Base-by-base conservation (phyloP, 2,797 vertebrate species). In the Acropternis orthonyx region DNA sequence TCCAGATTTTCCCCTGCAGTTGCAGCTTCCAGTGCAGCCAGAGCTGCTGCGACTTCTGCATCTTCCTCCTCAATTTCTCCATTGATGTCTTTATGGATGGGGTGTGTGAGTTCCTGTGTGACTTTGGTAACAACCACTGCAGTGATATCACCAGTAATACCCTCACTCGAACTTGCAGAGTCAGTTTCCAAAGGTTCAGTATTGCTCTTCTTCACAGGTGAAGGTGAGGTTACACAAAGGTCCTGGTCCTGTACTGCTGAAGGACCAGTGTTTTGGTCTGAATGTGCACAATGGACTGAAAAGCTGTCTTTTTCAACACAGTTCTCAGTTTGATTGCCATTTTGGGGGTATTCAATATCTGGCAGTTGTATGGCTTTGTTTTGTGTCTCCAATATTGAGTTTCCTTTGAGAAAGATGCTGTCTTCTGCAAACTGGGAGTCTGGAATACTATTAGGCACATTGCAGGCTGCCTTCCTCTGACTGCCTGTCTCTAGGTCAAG, bases 21-120 rank as follows among this genome's bases (percentile, higher is more conserved):
- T 49, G 99, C 99, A 16, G 99, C 99, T 91, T 99, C 99, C 61
- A 99, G 82, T 6, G 99, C 99, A 2, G 99, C 99, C 1, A 99
- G 98, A 30, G 99, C 99, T 96, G 99, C 99, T 0, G 98, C 99
- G 82, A 99, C 98, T 84, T 99, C 99, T 0, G 97, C 98, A 16
- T 99, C 99, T 81, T 96, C 95, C 52, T 96, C 96, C 43, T 97
- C 97, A 7, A 0, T 81, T 75, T 85, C 91, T 92, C 80, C 75
- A 7, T 37, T 89, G 18, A n/a, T 23, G 12, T 85, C 86, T 79
- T 32, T n/a, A 10, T 61, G 43, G 27, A 26, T 68, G 39, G 43
- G 34, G 9, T 43, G 10, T n/a, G 30, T 10, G 16, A 16, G 24
- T 72, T 24, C 58, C 63, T 85, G 69, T 26, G 59, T 1, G 7